Percentiles rank a stretch among this genome's conserved stretches.
phyloP scores from a whole-genome alignment of 2,888 invertebrate genomes.

The Deilephila elpenor region DNA sequence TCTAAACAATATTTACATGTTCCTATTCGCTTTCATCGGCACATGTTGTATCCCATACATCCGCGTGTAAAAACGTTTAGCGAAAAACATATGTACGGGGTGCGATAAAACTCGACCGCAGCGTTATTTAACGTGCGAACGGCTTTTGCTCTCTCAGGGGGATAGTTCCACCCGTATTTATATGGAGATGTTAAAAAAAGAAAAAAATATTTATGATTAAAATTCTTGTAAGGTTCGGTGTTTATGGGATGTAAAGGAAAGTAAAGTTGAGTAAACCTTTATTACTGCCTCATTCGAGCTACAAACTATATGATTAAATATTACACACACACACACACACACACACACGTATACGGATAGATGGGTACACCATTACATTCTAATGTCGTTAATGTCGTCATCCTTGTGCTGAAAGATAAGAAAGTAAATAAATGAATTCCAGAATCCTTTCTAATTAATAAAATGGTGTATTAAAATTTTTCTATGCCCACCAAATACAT shows the following conservation, averaged over 20 bases:
- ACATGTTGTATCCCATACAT: conserved; percentile 7
- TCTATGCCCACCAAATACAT: no score
- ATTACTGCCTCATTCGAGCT: no score
- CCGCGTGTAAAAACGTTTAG: conserved; percentile 16
- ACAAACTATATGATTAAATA: no score
- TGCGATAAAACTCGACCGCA: conserved; percentile 21
- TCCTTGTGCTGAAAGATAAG: no score
- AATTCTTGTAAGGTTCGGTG: not conserved
- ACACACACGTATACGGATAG: no score
- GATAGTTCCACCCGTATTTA: conserved; percentile 2
- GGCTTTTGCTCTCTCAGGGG: conserved; percentile 16
- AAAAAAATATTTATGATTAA: no score
- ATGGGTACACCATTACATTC: not conserved
- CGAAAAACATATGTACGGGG: conserved; percentile 15
- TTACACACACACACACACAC: no score
- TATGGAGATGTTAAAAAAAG: conserved; percentile 6
- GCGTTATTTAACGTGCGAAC: conserved; percentile 24
- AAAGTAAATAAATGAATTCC: no score
- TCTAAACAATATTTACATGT: not conserved
- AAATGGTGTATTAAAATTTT: no score
- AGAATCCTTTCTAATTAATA: no score
- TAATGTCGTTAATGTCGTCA: not conserved
- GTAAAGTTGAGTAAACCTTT: no score
- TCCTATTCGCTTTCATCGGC: not conserved
- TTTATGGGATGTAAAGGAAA: no score